Evolutionary conservation across 2,113 vertebrate genomes (phyloP).

Genomic region (Atractosteus spatula): DNA sequence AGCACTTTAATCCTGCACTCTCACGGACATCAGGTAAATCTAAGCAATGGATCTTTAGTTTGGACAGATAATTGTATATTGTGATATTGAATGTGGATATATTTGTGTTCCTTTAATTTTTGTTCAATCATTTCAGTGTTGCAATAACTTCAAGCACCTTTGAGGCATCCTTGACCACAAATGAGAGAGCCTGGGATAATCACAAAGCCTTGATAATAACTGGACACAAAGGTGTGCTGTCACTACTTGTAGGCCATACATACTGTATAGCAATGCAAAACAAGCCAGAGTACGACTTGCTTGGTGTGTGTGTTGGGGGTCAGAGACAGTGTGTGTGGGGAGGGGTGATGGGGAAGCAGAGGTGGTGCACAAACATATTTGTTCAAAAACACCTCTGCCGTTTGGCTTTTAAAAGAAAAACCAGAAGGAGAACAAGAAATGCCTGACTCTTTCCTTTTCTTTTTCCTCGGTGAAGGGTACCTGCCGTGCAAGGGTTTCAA

Average conservation of each 20-base stretch:
- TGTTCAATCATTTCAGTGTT: constrained; percentile 8
- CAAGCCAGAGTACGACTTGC: background rate
- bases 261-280: background rate
- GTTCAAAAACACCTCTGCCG: background rate
- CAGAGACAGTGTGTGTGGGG: background rate
- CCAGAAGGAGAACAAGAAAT: too few relatives aligned
- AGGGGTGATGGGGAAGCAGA: background rate
- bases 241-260: background rate
- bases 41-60: background rate
- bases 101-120: background rate
- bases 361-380: background rate
- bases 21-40: background rate
- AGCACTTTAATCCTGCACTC: background rate
- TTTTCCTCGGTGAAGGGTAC: too few relatives aligned
- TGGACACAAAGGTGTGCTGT: background rate
- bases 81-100: too few relatives aligned
- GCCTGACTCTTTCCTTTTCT: too few relatives aligned
- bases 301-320: background rate
- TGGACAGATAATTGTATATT: background rate
- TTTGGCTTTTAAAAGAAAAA: background rate
- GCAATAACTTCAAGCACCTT: background rate
- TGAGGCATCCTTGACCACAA: background rate
- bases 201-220: background rate
- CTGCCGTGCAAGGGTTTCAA: too few relatives aligned
- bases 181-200: constrained; percentile 17